Evolutionary conservation across 2,888 invertebrate genomes (phyloP), one percentile per base, ranked within the genome.

Genomic region (Eustalomyia histrio): DNA sequence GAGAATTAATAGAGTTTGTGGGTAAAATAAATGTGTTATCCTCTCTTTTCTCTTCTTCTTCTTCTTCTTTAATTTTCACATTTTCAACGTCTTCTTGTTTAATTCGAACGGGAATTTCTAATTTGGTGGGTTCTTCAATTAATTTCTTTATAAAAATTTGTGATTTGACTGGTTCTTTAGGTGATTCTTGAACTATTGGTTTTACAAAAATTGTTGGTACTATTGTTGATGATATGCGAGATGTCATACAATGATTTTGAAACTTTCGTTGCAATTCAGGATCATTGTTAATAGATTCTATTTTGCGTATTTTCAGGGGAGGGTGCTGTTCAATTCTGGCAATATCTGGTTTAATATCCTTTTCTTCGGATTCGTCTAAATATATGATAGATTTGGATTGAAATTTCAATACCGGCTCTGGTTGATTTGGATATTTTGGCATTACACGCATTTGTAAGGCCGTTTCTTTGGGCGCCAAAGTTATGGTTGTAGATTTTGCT

Each of bases 231-330:
- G 3, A 1, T 1, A 29, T 29, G 7, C 29, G 29, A 4, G 29
- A 29, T 6, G 3, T 12, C 0, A 14, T 55, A 24, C 21, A 24
- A 21, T 52, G 73, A 17, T 73, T 67, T 47, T 61, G 65, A 5
- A 74, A 65, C 35, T 76, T 69, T 18, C 43, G 52, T n/a, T 78
- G 76, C 8, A 74, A 21, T 18, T 69, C 69, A 2, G 76, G 76
- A 33, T 81, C 80, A 65, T 81, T 76, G 29, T 81, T 81, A 47
- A 82, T 78, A 5, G 85, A 84, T 55, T 87, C 86, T 21, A 88
- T 84, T 76, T 86, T 88, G 69, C 85, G 83, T 61, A 87, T 87
- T 67, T 88, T 88, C 4, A 86, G 71, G 0, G 85, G 84, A 2
- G 82, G 80, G 55, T 85, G 69, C 0, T 84, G 82, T 35, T 43